Percentiles rank a stretch among this genome's conserved stretches.
Conservation (phyloP, 2,888 invertebrate species). For the Drosophila leonis region DNA sequence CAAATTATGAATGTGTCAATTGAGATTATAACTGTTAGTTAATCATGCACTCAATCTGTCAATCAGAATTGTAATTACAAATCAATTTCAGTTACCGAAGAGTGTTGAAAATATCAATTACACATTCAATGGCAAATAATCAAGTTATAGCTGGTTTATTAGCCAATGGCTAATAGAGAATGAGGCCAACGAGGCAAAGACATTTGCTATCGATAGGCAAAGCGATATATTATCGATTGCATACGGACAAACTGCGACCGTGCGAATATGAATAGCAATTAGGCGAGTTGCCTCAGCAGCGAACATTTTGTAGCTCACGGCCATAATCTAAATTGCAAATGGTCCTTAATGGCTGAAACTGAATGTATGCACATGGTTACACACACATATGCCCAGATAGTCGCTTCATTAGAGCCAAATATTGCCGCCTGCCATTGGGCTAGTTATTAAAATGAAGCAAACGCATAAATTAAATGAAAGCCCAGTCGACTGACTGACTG, state of each 20-base stretch:
- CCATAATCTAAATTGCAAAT: conserved; percentile 63
- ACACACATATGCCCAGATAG: conserved; percentile 25
- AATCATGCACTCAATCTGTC: neutral
- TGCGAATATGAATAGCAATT: conserved; percentile 34
- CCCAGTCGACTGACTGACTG: conserved; percentile 27
- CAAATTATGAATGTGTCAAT: neutral
- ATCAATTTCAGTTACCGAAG: neutral
- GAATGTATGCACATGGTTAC: conserved; percentile 36
- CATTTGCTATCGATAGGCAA: conserved; percentile 10
- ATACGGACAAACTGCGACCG: conserved; percentile 1
- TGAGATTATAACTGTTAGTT: neutral
- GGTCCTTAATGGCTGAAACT: conserved; percentile 50
- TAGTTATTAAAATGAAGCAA: conserved; percentile 66
- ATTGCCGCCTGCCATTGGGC: conserved; percentile 31
- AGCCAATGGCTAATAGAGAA: neutral
- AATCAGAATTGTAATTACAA: neutral
- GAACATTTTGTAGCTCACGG: conserved; percentile 43
- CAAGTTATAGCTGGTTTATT: neutral
- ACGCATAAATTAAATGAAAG: conserved; percentile 73
- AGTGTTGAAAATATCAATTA: neutral
- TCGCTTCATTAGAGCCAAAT: conserved; percentile 48
- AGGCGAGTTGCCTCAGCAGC: conserved; percentile 18
- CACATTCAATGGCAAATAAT: neutral
- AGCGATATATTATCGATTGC: conserved; percentile 25
- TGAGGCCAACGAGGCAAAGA: neutral